Base-by-base conservation (phyloP, 1,140 invertebrate species). In the Contarinia nasturtii region DNA sequence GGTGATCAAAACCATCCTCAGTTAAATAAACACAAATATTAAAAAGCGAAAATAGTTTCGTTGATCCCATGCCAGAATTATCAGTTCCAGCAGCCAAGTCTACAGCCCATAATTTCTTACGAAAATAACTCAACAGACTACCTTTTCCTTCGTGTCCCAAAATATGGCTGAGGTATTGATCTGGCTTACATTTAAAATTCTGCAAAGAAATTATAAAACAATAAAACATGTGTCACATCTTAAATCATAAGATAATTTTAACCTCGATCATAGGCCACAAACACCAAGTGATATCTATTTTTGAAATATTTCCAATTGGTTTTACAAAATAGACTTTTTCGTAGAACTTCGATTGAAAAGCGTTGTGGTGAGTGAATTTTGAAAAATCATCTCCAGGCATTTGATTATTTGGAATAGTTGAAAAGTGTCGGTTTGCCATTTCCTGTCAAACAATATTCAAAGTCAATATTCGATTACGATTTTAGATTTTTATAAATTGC, bases 131-230 rank as follows among this genome's bases (percentile, higher is more conserved):
- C 1, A 90, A 73, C 11, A 95, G 63, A 53, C 86, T 89, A 19
- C 87, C 88, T 53, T 79, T 75, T 2, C 89, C 89, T 66, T 94
- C 88, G 60, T 94, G 82, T 1, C 86, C 89, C 5, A 94, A 65
- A 5, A 94, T 61, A 64, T 80, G 86, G 1, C 81, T 78, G 0
- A 94, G 57, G 54, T 91, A 89, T 42, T 82, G 69, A 49, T 83
- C 70, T 0, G 85, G 82, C 63, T 87, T 87, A 21, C 69, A 72
- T 60, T 75, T 76, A 59, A 89, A 91, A 15, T 78, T 67, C 0
- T 46, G 21, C 12, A 44, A 44, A 44, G 15, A 17, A 38, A 38
- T 38, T 38, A n/a, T 5, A 38, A 5, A 12, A 38, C n/a, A n/a
- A n/a, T n/a, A n/a, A n/a, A n/a, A n/a, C n/a, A n/a, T n/a, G n/a